Evolutionary conservation across 2,888 invertebrate species (phyloP).

Genomic region (Clanis bilineata): DNA sequence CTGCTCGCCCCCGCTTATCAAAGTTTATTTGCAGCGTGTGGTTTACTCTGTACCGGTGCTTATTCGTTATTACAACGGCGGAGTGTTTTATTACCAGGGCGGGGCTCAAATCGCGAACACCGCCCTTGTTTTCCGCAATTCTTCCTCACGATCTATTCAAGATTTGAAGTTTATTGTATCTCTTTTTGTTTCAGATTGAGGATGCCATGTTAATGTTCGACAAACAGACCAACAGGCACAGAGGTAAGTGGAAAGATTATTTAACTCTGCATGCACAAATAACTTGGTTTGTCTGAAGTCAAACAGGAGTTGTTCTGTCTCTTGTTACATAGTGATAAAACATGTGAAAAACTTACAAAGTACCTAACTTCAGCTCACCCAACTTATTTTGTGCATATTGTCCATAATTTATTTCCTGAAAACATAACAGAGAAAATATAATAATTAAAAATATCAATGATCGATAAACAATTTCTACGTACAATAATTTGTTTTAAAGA

Average conservation of each 20-base stretch:
- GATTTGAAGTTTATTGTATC: constrained; percentile 66
- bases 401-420: no score
- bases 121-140: constrained; percentile 73
- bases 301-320: no score
- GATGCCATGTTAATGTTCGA: constrained; percentile 99
- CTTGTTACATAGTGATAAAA: no score
- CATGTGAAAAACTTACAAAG: no score
- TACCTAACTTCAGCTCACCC: no score
- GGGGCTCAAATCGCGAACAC: constrained; percentile 75
- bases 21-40: constrained; percentile 82
- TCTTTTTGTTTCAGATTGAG: constrained; percentile 94
- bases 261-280: no score
- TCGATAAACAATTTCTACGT: no score
- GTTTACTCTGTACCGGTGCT: constrained; percentile 81
- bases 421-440: no score
- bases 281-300: no score
- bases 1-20: constrained; percentile 82
- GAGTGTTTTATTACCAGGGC: constrained; percentile 81
- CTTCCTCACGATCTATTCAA: constrained; percentile 60
- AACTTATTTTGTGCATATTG: no score
- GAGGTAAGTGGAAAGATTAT: constrained; percentile 87
- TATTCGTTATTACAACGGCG: constrained; percentile 80
- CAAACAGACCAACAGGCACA: constrained; percentile 99
- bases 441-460: no score
- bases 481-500: not conserved